phyloP scores from a whole-genome alignment of 2,113 vertebrate species.

The Bos indicus region DNA sequence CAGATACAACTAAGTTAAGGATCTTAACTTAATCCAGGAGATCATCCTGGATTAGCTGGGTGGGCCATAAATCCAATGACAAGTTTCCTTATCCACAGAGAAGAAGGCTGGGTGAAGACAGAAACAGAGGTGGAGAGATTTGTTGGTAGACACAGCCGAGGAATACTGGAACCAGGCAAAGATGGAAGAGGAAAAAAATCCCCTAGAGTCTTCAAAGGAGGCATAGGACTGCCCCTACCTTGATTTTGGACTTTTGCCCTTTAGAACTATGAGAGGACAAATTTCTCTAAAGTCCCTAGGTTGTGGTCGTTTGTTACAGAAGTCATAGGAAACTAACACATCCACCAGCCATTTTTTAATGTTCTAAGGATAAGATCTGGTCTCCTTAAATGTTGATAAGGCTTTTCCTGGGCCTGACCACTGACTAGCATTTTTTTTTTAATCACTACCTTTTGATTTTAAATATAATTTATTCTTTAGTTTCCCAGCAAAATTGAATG shows the following conservation, averaged over 20 bases:
- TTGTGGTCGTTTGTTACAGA: not conserved
- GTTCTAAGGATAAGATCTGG: not conserved
- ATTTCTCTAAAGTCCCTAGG: not conserved
- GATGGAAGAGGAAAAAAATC: not conserved
- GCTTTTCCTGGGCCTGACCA: not conserved
- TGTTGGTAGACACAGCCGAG: not conserved
- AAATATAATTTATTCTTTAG: not conserved
- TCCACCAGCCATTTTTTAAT: not conserved
- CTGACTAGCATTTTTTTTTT: not conserved
- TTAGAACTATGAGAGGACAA: not conserved
- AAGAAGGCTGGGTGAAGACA: accelerated
- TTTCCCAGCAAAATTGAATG: not conserved
- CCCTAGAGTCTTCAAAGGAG: not conserved
- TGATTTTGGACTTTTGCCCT: not conserved
- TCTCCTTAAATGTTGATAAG: not conserved
- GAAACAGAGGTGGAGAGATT: too few relatives aligned
- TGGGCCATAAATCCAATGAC: not conserved
- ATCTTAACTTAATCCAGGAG: not conserved
- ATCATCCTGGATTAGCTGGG: not conserved
- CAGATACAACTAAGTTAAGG: not conserved
- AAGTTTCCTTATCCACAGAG: not conserved
- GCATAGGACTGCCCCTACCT: not conserved
- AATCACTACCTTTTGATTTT: not conserved
- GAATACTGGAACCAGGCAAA: not conserved
- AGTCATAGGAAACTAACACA: not conserved